Evolutionary conservation across 2,888 invertebrate genomes (phyloP), one percentile per base, ranked within the genome.

Genomic region (Ypsolopha scabrella): DNA sequence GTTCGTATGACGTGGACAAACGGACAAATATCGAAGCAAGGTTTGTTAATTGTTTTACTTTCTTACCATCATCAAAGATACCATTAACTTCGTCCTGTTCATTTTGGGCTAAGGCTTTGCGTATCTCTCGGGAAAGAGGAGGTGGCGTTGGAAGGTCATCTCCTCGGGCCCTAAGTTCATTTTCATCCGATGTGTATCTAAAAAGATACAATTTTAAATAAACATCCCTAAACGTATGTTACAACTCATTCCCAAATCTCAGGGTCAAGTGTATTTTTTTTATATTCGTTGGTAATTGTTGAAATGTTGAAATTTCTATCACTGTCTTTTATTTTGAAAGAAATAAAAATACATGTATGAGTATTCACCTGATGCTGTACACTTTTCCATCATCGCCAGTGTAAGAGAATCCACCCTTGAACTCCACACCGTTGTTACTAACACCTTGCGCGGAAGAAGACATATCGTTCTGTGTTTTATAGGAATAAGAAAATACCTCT

Each of bases 381-480:
- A 80, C 70, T 53, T 75, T 65, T 43, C 85, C 85, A 63, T 86
- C 85, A 60, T 83, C 85, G 50, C 83, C 85, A 58, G 76, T 78
- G 58, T 83, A 86, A 7, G 81, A 73, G 52, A 65, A 85, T 1
- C 78, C 76, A 38, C 86, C 85, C 55, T 81, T 77, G 58, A 82
- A 79, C 51, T 74, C 74, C 0, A 82, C 85, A 14, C 85, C 85
- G 48, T 85, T 74, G 7, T 75, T 75, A 1, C 81, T 85, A 3
- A 81, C 75, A 24, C 83, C 85, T 54, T 57, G 77, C 52, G 85
- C 83, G 52, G 83, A 82, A 53, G 76, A 85, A 52, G 58, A 63
- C 41, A 86, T 85, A 2, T 85, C 85, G 54, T 85, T 85, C 52
- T 83, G 80, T 41, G 85, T 83, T 57, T 86, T 82, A 58, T 68